Conservation (phyloP, 2,888 invertebrate genomes). For the Torymus tubicola region DNA sequence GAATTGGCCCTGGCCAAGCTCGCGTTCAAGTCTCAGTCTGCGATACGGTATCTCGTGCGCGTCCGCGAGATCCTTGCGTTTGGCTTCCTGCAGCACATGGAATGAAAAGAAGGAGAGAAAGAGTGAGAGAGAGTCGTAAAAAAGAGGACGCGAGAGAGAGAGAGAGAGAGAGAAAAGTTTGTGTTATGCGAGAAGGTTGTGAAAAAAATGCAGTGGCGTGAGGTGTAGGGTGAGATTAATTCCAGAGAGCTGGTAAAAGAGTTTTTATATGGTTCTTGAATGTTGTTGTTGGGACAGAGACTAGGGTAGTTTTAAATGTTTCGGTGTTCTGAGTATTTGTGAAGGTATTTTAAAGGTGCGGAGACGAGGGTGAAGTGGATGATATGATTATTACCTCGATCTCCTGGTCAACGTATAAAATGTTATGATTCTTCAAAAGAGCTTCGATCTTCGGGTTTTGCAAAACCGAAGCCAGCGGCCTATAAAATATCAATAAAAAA, state of each 20-base stretch:
- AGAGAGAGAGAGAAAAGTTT: too few relatives aligned
- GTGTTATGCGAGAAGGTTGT: too few relatives aligned
- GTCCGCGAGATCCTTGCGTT: constrained; percentile 68
- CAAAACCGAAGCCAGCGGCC: constrained; percentile 14
- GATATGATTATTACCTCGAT: constrained; percentile 62
- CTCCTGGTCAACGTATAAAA: constrained; percentile 66
- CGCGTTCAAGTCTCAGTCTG: constrained; percentile 77
- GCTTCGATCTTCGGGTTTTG: constrained; percentile 52
- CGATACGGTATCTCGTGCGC: constrained; percentile 78
- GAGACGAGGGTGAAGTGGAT: neutral
- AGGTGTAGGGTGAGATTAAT: too few relatives aligned
- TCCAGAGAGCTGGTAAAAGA: too few relatives aligned
- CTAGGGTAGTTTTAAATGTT: too few relatives aligned
- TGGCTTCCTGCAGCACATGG: constrained; percentile 55
- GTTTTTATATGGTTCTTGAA: too few relatives aligned
- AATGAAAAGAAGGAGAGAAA: constrained; percentile 26
- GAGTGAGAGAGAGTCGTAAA: too few relatives aligned
- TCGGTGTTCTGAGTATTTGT: too few relatives aligned
- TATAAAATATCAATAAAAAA: neutral
- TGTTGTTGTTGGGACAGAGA: too few relatives aligned
- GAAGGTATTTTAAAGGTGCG: too few relatives aligned
- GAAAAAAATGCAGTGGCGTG: too few relatives aligned
- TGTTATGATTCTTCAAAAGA: constrained; percentile 65
- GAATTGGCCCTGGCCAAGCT: constrained; percentile 87
- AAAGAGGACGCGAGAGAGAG: too few relatives aligned